These are phyloP conservation scores for Xestia c-nigrum DNA, from an alignment of 2,888 invertebrate genomes.

Conservation along the genomic window DNA sequence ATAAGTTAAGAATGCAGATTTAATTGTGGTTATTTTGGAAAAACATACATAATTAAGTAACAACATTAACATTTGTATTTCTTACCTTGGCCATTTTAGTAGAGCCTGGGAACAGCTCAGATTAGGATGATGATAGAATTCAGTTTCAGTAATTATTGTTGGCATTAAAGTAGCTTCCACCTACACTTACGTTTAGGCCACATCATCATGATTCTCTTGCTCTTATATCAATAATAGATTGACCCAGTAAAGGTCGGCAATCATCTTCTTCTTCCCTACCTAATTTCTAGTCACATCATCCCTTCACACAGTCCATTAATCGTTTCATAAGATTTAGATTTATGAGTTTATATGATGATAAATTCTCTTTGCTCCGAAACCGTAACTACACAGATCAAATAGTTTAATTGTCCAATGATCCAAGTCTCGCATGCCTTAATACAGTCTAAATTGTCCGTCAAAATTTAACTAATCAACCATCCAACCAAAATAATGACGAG, in stretches of 20 bases:
- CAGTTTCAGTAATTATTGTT: too few relatives aligned
- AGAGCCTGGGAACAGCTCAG: not conserved
- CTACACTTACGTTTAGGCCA: not conserved
- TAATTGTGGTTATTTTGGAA: not conserved
- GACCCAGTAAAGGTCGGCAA: too few relatives aligned
- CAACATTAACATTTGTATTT: not conserved
- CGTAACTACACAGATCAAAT: not conserved
- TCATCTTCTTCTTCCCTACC: too few relatives aligned
- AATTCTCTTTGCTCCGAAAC: not conserved
- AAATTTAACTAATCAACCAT: conserved; percentile 8
- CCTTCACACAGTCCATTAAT: too few relatives aligned
- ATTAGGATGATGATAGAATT: too few relatives aligned
- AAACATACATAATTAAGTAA: too few relatives aligned
- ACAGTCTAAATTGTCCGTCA: conserved; percentile 13
- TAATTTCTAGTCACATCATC: too few relatives aligned
- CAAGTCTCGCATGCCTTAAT: not conserved
- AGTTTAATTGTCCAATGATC: not conserved
- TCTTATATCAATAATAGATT: too few relatives aligned
- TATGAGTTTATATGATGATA: not conserved
- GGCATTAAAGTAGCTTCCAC: not conserved
- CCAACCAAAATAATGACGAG: conserved; percentile 27
- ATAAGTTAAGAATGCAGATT: not conserved
- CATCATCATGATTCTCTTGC: too few relatives aligned
- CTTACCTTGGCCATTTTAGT: not conserved
- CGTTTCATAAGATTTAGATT: too few relatives aligned